Percentiles rank a stretch among this genome's conserved stretches.
Conservation (phyloP, 2,113 vertebrate genomes). For the Apodemus speciosus region DNA sequence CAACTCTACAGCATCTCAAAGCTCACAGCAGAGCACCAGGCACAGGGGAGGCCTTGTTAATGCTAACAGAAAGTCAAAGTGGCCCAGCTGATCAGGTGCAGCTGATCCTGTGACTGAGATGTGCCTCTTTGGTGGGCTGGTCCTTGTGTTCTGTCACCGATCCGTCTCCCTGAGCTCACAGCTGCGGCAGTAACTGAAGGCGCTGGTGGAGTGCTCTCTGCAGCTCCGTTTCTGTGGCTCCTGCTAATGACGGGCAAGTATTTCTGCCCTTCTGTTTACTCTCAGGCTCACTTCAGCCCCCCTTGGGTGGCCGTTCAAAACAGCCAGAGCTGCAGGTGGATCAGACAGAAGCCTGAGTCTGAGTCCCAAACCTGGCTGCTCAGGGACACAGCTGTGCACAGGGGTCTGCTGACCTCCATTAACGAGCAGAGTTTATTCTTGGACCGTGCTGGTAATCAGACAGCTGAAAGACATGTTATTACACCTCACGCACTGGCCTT, state of each 20-base stretch:
- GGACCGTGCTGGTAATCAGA: not conserved
- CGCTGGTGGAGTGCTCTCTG: not conserved
- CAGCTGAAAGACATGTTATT: not conserved
- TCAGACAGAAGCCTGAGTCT: not conserved
- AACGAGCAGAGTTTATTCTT: not conserved
- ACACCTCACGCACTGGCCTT: not conserved
- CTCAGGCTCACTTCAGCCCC: not conserved
- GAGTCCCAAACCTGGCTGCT: not conserved
- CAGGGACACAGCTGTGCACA: not conserved
- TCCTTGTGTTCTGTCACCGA: not conserved
- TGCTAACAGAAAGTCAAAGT: conserved; percentile 12
- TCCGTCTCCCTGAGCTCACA: conserved; percentile 7
- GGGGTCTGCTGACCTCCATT: not conserved
- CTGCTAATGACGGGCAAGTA: not conserved
- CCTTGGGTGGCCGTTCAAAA: not conserved
- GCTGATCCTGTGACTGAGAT: not conserved
- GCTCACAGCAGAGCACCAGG: not conserved
- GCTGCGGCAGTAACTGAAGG: not conserved
- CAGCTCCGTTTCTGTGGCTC: not conserved
- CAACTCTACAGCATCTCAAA: not conserved
- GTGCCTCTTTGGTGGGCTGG: not conserved
- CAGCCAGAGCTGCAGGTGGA: not conserved
- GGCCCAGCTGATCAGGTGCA: no score
- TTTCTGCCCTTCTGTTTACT: not conserved
- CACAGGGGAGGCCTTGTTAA: not conserved